These are phyloP conservation scores for Centruroides vittatus DNA, from an alignment of 1,140 invertebrate species.

Conservation along the genomic window DNA sequence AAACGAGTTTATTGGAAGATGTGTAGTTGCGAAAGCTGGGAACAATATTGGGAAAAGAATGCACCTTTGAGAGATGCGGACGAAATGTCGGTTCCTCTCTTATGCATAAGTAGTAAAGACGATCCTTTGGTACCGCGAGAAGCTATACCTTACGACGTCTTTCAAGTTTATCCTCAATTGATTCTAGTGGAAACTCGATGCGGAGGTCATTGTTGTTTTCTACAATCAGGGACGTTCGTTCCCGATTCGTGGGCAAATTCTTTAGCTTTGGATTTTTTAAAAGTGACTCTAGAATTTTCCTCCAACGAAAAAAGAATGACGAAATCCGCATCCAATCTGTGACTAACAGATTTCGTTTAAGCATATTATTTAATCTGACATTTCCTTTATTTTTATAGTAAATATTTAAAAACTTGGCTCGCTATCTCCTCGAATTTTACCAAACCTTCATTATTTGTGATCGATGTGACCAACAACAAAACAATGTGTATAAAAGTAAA, in stretches of 20 bases:
- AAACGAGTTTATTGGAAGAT: constrained; percentile 18
- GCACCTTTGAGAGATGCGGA: constrained; percentile 25
- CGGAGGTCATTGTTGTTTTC: constrained; percentile 27
- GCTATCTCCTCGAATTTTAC: too few relatives aligned
- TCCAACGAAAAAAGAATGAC: too few relatives aligned
- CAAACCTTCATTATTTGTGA: too few relatives aligned
- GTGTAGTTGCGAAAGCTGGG: constrained; percentile 18
- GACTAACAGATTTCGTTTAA: too few relatives aligned
- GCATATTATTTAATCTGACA: too few relatives aligned
- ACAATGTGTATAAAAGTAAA: too few relatives aligned
- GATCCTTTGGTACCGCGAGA: constrained; percentile 22
- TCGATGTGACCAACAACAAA: too few relatives aligned
- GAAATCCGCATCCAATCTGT: not conserved
- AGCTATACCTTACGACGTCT: constrained; percentile 24
- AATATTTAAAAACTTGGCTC: too few relatives aligned
- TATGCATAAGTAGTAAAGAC: constrained; percentile 24
- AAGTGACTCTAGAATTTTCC: too few relatives aligned
- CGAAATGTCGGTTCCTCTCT: constrained; percentile 24
- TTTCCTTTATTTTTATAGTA: too few relatives aligned
- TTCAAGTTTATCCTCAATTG: constrained; percentile 25
- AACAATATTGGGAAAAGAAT: constrained; percentile 26
- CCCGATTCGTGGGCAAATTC: too few relatives aligned
- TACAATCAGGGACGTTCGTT: not conserved
- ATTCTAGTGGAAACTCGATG: constrained; percentile 21
- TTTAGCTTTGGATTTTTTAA: too few relatives aligned